Evolutionary conservation across 2,797 vertebrate species (phyloP), one percentile per base, ranked within the genome.

Genomic region (Xenops minutus): DNA sequence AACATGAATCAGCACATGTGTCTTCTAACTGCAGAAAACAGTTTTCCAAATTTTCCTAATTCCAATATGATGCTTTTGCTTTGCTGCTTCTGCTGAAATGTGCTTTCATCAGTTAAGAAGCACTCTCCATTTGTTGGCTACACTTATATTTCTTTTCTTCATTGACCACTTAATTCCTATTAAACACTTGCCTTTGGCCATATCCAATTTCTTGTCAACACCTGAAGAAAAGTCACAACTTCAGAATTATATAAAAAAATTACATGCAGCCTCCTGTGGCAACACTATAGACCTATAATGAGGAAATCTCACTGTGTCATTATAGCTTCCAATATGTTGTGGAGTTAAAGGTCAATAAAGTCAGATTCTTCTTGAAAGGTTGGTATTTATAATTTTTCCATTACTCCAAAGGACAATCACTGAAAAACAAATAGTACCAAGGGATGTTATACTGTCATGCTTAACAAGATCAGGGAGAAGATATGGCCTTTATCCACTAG

Each of bases 1-100:
- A 74, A 21, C 3, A 29, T 18, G 22, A 83, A 85, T 58, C 13
- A 54, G 6, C 0, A 0, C 2, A 1, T 26, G 3, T 56, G 5
- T 77, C 46, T 76, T 83, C 46, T 69, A 55, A 39, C 19, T 30
- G 14, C 44, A 69, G 27, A 80, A 61, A 12, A 41, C 2, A 54
- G 8, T 58, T 88, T 90, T 37, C 7, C 7, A 69, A 55, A 58
- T 51, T 55, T 90, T 69, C 5, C 8, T 56, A 34, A 34, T 80
- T 73, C 14, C 3, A 14, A 2, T 14, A 9, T 48, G 11, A 22
- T 72, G 9, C 0, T 48, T 74, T 59, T 46, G 24, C 1, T 7
- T 78, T 59, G 19, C 9, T 85, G 14, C 6, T 72, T 77, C 32
- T 63, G 12, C 34, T 68, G 49, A 88, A 86, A 71, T 20, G 7